Conservation (phyloP, 2,113 vertebrate species). For the Nycticorax nycticorax region DNA sequence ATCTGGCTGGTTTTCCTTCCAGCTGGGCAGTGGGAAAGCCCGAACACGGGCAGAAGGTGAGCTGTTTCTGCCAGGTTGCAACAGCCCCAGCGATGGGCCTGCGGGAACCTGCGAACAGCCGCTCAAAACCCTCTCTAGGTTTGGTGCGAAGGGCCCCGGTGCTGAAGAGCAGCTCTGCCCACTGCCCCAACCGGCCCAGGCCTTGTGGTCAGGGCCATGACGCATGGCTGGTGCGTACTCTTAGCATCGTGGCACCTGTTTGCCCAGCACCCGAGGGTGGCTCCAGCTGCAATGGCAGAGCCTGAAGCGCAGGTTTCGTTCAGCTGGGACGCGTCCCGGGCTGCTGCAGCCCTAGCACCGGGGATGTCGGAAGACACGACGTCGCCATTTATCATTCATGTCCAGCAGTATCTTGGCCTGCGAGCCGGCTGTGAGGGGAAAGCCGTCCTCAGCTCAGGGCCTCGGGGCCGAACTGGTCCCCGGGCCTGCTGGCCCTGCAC, state of each 20-base stretch:
- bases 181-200: neutral
- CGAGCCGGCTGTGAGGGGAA: neutral
- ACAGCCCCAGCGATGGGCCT: neutral
- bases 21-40: neutral
- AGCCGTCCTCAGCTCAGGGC: accelerated
- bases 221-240: accelerated
- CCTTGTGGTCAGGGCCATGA: neutral
- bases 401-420: accelerated
- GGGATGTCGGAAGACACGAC: neutral
- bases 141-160: neutral
- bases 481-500: neutral
- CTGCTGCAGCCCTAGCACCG: neutral
- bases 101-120: accelerated
- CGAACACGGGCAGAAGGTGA: accelerated
- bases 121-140: neutral
- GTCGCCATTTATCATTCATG: accelerated
- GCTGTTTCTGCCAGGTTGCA: neutral
- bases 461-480: no score
- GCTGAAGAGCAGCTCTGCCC: neutral
- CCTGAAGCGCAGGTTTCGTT: neutral
- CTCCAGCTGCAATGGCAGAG: accelerated
- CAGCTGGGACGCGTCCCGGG: accelerated
- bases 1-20: neutral
- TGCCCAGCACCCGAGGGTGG: neutral
- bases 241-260: accelerated